Conservation (phyloP, 2,797 vertebrate genomes). For the Chelon labrosus region DNA sequence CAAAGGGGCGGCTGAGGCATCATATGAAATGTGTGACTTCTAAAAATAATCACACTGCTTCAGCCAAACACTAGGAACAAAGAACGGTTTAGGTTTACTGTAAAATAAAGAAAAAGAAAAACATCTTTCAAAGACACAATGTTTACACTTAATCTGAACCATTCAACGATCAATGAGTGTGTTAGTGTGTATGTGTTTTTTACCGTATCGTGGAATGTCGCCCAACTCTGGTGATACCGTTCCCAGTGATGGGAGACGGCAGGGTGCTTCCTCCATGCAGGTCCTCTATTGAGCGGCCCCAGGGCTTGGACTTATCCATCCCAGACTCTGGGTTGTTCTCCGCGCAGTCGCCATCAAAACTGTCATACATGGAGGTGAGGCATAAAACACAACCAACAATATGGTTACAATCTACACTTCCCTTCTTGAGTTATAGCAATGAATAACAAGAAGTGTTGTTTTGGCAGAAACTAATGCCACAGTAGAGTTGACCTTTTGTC, state of each 20-base stretch:
- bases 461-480: too few species aligned
- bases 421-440: too few species aligned
- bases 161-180: not conserved
- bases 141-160: not conserved
- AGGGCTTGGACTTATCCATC: slow-evolving; percentile 91
- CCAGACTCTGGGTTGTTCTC: slow-evolving; percentile 91
- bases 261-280: slow-evolving; percentile 90
- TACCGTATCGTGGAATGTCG: slow-evolving; percentile 91
- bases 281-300: slow-evolving; percentile 97
- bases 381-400: not conserved
- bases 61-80: not conserved
- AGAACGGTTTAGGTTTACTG: not conserved
- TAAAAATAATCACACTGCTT: slow-evolving; percentile 52
- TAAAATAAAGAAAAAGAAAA: not conserved
- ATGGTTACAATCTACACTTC: too few species aligned
- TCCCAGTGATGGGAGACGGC: slow-evolving; percentile 90
- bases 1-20: slow-evolving; percentile 60
- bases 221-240: slow-evolving; percentile 87
- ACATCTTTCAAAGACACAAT: not conserved
- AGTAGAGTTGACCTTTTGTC: too few species aligned
- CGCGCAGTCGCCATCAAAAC: slow-evolving; percentile 93
- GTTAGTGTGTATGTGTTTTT: not conserved
- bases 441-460: too few species aligned
- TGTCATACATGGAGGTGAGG: slow-evolving; percentile 59
- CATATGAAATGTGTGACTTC: slow-evolving; percentile 75